Evolutionary conservation across 2,797 vertebrate genomes (phyloP).

Genomic region (Zalophus californianus): DNA sequence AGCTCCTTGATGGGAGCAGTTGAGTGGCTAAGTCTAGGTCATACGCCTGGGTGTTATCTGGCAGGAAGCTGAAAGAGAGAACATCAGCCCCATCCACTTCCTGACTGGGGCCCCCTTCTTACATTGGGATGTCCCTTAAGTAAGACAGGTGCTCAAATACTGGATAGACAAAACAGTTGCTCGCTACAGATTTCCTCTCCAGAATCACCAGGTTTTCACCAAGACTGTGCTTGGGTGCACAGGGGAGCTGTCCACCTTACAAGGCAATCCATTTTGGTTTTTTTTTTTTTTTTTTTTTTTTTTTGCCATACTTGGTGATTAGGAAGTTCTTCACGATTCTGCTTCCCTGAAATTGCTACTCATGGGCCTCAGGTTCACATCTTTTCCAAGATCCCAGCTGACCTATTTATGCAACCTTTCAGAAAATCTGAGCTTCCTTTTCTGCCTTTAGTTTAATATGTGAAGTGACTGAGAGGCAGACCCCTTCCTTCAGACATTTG

Average conservation of each 20-base stretch:
- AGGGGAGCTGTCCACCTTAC: neutral
- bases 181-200: neutral
- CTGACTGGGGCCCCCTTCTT: neutral
- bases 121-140: neutral
- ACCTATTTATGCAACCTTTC: neutral
- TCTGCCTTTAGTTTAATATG: neutral
- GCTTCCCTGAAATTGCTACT: neutral
- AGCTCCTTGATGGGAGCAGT: neutral
- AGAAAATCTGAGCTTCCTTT: neutral
- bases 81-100: neutral
- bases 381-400: neutral
- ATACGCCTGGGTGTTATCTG: neutral
- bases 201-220: neutral
- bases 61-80: neutral
- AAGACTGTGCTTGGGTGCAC: neutral
- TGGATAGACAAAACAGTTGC: neutral
- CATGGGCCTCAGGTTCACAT: neutral
- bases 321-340: slow-evolving; percentile 3
- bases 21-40: neutral
- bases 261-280: neutral
- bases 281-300: neutral
- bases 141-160: neutral
- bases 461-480: neutral
- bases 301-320: neutral
- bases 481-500: neutral